These are phyloP conservation scores for Podarcis siculus DNA, from an alignment of 2,797 vertebrate genomes.

Conservation along the genomic window DNA sequence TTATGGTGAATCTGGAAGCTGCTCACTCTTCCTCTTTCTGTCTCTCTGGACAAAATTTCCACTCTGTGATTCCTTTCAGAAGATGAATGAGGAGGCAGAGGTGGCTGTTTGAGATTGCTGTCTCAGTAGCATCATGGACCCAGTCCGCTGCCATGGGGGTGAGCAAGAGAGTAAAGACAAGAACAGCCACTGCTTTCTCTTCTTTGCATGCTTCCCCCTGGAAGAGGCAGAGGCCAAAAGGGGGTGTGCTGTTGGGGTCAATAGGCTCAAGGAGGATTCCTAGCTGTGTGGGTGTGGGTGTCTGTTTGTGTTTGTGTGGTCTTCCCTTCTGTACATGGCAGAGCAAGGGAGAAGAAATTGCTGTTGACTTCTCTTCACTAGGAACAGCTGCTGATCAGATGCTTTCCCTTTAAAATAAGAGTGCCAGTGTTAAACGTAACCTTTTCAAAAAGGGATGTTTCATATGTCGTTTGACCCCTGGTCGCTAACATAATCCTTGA, in stretches of 20 bases:
- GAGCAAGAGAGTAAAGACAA: no score
- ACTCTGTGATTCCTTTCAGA: no score
- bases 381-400: not conserved
- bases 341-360: not conserved
- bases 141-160: no score
- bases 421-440: not conserved
- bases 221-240: not conserved
- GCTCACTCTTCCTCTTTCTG: not conserved
- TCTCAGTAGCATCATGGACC: no score
- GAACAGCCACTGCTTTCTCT: not conserved
- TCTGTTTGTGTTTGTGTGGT: no score
- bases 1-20: not conserved
- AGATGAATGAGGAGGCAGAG: no score
- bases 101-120: no score
- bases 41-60: not conserved
- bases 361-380: not conserved
- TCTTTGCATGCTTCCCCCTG: not conserved
- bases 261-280: not conserved
- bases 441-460: not conserved
- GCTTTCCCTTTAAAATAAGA: no score
- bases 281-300: no score
- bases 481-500: fast-evolving
- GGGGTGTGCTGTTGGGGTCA: not conserved
- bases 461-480: not conserved
- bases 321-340: not conserved